Evolutionary conservation across 2,888 invertebrate genomes (phyloP).

Genomic region (Galerucella pusilla): DNA sequence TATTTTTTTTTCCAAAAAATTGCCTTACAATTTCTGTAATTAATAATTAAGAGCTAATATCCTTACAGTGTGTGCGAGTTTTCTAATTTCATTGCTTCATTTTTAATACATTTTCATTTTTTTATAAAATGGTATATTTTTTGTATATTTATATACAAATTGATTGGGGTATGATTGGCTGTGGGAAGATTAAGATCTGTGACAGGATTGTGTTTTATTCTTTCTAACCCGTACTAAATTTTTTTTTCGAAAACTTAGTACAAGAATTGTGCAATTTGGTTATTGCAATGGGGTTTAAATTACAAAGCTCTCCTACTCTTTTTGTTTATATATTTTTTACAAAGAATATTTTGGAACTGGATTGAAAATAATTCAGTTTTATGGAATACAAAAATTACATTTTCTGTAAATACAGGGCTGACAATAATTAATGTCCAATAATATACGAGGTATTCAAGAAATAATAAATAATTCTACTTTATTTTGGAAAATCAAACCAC

Average conservation of each 20-base stretch:
- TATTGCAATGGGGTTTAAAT: slow-evolving; percentile 20
- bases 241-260: neutral
- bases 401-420: neutral
- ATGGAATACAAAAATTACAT: neutral
- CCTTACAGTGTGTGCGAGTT: slow-evolving; percentile 36
- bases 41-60: slow-evolving; percentile 7
- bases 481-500: too few relatives aligned
- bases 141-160: slow-evolving; percentile 19
- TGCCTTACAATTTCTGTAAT: neutral
- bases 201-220: slow-evolving; percentile 13
- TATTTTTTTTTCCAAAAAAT: neutral
- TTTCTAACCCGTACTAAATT: slow-evolving; percentile 10
- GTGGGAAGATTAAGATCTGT: slow-evolving; percentile 12
- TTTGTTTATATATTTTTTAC: slow-evolving; percentile 10
- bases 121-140: slow-evolving; percentile 36
- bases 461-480: neutral
- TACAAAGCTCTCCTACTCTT: slow-evolving; percentile 24
- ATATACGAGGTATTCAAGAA: neutral
- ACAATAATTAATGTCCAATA: neutral
- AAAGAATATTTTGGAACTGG: neutral
- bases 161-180: slow-evolving; percentile 12
- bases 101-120: slow-evolving; percentile 37
- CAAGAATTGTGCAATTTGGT: slow-evolving; percentile 24
- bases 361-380: neutral
- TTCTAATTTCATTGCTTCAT: slow-evolving; percentile 35